Percentiles rank a stretch among this genome's conserved stretches.
Conservation (phyloP, 1,140 invertebrate species). For the Diorhabda elongata region DNA sequence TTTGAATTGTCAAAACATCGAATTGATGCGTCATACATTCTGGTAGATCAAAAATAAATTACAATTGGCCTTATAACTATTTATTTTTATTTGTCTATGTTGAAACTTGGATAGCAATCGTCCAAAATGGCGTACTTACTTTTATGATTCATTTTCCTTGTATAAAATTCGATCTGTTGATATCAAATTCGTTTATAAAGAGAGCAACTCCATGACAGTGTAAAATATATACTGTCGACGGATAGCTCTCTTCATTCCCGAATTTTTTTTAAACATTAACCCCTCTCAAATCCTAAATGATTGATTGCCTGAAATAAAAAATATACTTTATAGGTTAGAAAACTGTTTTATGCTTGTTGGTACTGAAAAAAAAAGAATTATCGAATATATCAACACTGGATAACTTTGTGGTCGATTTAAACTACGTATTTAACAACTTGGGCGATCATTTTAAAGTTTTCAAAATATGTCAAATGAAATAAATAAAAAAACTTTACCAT, state of each 20-base stretch:
- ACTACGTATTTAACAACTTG: too few species aligned
- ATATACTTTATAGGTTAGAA: not conserved
- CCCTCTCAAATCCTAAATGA: not conserved
- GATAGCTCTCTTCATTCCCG: conserved; percentile 71
- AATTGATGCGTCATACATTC: not conserved
- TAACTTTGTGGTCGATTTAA: too few species aligned
- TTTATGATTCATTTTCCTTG: not conserved
- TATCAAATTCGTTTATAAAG: conserved; percentile 58
- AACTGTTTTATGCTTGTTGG: not conserved
- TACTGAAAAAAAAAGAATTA: too few species aligned
- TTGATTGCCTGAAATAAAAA: not conserved
- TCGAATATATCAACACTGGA: too few species aligned
- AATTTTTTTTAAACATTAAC: conserved; percentile 41
- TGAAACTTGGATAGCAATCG: not conserved
- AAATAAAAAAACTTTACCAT: too few species aligned
- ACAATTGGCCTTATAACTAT: not conserved
- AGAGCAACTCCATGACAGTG: conserved; percentile 73
- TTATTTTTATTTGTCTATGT: not conserved
- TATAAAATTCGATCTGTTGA: conserved; percentile 6
- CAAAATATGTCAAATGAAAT: too few species aligned
- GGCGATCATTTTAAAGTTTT: too few species aligned
- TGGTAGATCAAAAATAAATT: not conserved
- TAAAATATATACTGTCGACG: conserved; percentile 66
- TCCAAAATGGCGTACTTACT: not conserved
- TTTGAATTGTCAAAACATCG: not conserved